phyloP scores from a whole-genome alignment of 2,888 invertebrate genomes.

The Globia sparganii region DNA sequence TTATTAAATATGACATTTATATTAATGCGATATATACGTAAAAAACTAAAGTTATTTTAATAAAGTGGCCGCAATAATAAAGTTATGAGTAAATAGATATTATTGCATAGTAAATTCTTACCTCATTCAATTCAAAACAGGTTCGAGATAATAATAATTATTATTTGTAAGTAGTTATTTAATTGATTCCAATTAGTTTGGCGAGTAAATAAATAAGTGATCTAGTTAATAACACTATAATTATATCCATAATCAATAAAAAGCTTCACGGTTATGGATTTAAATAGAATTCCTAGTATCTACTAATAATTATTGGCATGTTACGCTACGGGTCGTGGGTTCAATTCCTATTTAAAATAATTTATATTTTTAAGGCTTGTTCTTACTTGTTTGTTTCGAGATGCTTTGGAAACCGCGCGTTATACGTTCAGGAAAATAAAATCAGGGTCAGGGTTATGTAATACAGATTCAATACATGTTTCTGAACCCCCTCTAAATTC shows the following conservation, averaged over 20 bases:
- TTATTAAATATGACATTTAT: background rate
- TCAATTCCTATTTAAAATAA: background rate
- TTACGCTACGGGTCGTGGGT: background rate
- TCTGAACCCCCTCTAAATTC: too few species aligned
- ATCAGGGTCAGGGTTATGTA: too few species aligned
- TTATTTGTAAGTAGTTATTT: conserved; percentile 8
- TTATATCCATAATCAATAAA: conserved; percentile 31
- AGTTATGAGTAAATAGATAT: conserved; percentile 9
- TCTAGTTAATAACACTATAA: conserved; percentile 13
- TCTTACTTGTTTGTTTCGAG: background rate
- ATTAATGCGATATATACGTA: background rate
- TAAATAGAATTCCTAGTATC: conserved; percentile 5
- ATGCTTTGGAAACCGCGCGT: background rate
- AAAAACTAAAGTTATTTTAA: background rate
- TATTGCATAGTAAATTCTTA: background rate
- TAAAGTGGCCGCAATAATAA: background rate
- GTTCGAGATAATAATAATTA: conserved; percentile 15
- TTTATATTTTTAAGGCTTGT: background rate
- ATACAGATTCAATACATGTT: too few species aligned
- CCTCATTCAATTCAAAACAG: conserved; percentile 26
- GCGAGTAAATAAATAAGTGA: background rate
- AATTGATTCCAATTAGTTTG: conserved; percentile 23
- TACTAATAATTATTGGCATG: conserved; percentile 7
- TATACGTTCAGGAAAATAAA: background rate
- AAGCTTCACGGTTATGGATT: conserved; percentile 27